Conservation (phyloP, 2,888 invertebrate genomes). For the Hybos culiciformis region DNA sequence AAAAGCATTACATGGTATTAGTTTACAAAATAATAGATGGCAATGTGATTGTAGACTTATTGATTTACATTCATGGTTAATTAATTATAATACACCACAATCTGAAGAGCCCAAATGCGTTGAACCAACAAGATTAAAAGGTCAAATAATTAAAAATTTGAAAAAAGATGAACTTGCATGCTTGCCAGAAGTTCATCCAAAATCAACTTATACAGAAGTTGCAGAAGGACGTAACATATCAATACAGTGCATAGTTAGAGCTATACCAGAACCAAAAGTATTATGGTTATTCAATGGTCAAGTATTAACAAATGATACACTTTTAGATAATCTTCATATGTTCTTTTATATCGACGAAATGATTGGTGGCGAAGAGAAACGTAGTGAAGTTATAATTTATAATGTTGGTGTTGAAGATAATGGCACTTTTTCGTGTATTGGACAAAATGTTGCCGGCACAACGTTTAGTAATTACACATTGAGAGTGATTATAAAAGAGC, state of each 20-base stretch:
- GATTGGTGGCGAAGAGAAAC: slow-evolving; percentile 54
- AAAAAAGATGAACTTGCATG: slow-evolving; percentile 63
- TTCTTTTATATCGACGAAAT: slow-evolving; percentile 60
- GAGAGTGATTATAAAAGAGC: slow-evolving; percentile 57
- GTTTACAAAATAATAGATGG: slow-evolving; percentile 79
- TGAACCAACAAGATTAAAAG: slow-evolving; percentile 51
- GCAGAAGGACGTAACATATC: slow-evolving; percentile 71
- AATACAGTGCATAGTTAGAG: slow-evolving; percentile 63
- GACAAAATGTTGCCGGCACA: slow-evolving; percentile 72
- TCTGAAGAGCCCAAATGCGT: slow-evolving; percentile 65
- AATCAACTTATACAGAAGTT: slow-evolving; percentile 61
- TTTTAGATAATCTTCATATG: slow-evolving; percentile 51
- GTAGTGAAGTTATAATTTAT: slow-evolving; percentile 64
- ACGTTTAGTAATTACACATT: slow-evolving; percentile 71
- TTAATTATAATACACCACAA: slow-evolving; percentile 61
- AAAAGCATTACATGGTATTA: slow-evolving; percentile 63
- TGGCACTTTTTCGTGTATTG: slow-evolving; percentile 73
- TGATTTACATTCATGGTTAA: slow-evolving; percentile 65
- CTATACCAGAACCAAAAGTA: slow-evolving; percentile 67
- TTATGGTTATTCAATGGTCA: slow-evolving; percentile 76
- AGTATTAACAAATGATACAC: slow-evolving; percentile 61
- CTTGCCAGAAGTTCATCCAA: slow-evolving; percentile 61
- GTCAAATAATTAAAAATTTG: slow-evolving; percentile 52
- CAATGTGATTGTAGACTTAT: slow-evolving; percentile 72
- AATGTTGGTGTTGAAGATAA: slow-evolving; percentile 67